These are phyloP conservation scores for Delichon dasypus DNA, from an alignment of 2,797 vertebrate species.

Conservation along the genomic window DNA sequence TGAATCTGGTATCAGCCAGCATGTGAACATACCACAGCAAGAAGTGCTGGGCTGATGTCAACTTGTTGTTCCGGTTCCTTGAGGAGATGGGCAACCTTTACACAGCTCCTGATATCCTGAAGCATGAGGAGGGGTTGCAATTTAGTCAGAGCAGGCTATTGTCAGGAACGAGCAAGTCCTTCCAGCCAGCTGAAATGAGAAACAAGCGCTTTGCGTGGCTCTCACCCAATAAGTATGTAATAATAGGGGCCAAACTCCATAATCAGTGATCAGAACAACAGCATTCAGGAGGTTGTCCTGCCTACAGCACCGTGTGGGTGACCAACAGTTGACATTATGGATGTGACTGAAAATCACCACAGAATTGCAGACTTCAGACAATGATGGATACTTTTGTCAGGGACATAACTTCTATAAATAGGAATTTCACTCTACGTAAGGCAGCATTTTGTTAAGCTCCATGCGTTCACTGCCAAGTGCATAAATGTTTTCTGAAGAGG, in stretches of 20 bases:
- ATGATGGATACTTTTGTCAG: background rate
- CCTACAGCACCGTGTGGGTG: background rate
- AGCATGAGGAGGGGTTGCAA: background rate
- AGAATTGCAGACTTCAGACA: background rate
- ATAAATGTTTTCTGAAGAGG: background rate
- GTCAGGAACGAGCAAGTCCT: background rate
- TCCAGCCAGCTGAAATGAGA: background rate
- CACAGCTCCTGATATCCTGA: background rate
- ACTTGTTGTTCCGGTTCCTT: background rate
- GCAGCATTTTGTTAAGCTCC: conserved; percentile 10
- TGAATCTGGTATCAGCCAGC: background rate
- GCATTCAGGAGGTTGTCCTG: background rate
- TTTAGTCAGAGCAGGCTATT: background rate
- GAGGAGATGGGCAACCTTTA: background rate
- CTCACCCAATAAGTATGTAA: background rate
- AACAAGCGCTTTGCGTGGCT: background rate
- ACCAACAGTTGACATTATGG: background rate
- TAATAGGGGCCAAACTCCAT: background rate
- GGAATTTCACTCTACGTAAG: background rate
- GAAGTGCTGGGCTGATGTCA: background rate
- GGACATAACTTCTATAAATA: background rate
- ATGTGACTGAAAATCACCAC: background rate
- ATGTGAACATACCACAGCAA: background rate
- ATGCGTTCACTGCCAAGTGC: background rate
- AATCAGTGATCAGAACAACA: background rate